Evolutionary conservation across 2,888 invertebrate genomes (phyloP).

Genomic region (Lasioglossum morio): DNA sequence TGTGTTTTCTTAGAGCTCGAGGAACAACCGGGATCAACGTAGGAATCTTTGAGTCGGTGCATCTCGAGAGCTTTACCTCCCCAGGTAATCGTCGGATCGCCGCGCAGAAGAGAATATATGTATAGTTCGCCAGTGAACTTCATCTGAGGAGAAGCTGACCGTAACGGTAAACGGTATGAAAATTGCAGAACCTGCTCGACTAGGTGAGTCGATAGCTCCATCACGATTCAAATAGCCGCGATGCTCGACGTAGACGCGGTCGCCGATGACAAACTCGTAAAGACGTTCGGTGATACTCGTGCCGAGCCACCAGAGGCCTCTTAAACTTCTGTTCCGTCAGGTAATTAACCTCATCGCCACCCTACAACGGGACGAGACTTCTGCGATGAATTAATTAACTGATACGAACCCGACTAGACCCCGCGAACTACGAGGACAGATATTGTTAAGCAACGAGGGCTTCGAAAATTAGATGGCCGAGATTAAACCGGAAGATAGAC

Average conservation of each 20-base stretch:
- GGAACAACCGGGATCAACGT: too few relatives aligned
- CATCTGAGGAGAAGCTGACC: too few relatives aligned
- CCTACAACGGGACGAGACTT: constrained; percentile 38
- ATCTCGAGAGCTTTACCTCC: too few relatives aligned
- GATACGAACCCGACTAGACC: constrained; percentile 45
- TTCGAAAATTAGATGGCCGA: constrained; percentile 44
- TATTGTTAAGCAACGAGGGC: constrained; percentile 44
- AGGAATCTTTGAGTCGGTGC: too few relatives aligned
- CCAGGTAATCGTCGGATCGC: too few relatives aligned
- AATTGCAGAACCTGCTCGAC: neutral
- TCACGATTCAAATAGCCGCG: neutral
- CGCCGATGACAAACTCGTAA: constrained; percentile 12
- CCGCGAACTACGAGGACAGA: constrained; percentile 40
- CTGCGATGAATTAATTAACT: constrained; percentile 58
- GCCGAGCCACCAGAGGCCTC: constrained; percentile 21
- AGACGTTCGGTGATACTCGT: constrained; percentile 28
- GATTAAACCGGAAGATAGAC: constrained; percentile 46
- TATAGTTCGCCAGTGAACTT: too few relatives aligned
- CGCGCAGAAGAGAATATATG: too few relatives aligned
- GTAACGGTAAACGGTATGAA: neutral
- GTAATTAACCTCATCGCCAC: constrained; percentile 57
- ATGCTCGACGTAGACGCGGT: neutral
- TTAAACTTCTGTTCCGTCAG: constrained; percentile 51
- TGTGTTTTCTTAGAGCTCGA: too few relatives aligned
- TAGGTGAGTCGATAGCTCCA: neutral